Evolutionary conservation across 2,113 vertebrate genomes (phyloP).

Genomic region (Lophura nycthemera): DNA sequence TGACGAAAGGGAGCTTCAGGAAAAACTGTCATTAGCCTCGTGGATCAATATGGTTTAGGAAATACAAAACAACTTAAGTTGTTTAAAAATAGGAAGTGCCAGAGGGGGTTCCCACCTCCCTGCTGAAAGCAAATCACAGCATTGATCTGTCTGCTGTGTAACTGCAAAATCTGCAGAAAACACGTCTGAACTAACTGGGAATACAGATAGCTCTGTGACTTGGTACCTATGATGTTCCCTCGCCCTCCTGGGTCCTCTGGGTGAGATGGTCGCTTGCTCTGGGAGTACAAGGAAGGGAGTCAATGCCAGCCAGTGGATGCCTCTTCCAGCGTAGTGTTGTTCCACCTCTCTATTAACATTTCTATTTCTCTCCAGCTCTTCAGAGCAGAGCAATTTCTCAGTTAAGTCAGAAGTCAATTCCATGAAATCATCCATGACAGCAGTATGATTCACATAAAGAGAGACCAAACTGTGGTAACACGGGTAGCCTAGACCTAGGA

Average conservation of each 20-base stretch:
- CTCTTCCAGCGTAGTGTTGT: background rate
- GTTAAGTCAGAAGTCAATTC: background rate
- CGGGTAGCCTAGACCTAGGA: background rate
- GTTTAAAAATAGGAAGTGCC: slow-evolving; percentile 79
- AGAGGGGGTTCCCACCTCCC: slow-evolving; percentile 68
- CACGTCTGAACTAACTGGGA: slow-evolving; percentile 44
- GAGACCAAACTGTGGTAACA: background rate
- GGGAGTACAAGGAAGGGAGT: background rate
- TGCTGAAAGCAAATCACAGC: slow-evolving; percentile 65
- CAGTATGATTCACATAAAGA: background rate
- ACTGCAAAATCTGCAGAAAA: slow-evolving; percentile 61
- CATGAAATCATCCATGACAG: background rate
- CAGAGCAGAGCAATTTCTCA: background rate
- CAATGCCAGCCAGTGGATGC: background rate
- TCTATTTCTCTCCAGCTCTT: background rate
- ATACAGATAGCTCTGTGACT: slow-evolving; percentile 36
- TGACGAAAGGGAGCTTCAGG: slow-evolving; percentile 73
- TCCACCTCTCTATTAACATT: background rate
- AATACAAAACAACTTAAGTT: slow-evolving; percentile 74
- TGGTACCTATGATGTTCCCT: background rate
- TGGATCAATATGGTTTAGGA: slow-evolving; percentile 76
- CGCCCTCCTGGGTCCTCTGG: background rate
- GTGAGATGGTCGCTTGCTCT: background rate
- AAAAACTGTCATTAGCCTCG: slow-evolving; percentile 74
- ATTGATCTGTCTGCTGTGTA: slow-evolving; percentile 69